These are phyloP conservation scores for Rutpela maculata DNA, from an alignment of 2,888 invertebrate species.

Conservation along the genomic window DNA sequence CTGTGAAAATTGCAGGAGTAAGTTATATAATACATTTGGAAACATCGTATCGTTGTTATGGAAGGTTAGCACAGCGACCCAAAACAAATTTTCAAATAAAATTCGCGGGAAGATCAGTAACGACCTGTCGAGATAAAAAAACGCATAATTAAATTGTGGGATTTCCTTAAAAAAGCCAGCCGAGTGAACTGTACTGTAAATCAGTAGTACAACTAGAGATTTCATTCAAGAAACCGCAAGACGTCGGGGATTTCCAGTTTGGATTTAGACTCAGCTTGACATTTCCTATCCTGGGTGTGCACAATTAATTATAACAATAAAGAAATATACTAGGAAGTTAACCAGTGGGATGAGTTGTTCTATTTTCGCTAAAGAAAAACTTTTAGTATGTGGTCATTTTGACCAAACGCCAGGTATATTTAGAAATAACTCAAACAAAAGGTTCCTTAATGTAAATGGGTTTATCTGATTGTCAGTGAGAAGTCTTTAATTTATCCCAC, in stretches of 20 bases:
- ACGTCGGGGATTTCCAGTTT: constrained; percentile 22
- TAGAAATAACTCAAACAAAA: no score
- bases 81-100: neutral
- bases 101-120: constrained; percentile 1
- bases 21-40: neutral
- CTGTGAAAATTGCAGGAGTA: neutral
- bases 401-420: no score
- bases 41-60: neutral
- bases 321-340: neutral
- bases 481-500: no score
- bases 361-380: no score
- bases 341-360: no score
- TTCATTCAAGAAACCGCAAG: constrained; percentile 38
- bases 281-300: neutral
- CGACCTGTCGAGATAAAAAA: constrained; percentile 5
- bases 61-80: neutral
- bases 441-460: no score
- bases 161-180: constrained; percentile 28
- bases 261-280: constrained; percentile 10
- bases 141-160: constrained; percentile 31
- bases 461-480: no score
- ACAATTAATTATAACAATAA: neutral
- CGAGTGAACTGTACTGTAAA: constrained; percentile 14
- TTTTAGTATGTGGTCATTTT: no score
- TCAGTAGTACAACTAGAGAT: constrained; percentile 28